Evolutionary conservation across 37 sponge, comb jelly and placozoan genomes (phyloP).

Genomic region (Bolinopsis microptera): DNA sequence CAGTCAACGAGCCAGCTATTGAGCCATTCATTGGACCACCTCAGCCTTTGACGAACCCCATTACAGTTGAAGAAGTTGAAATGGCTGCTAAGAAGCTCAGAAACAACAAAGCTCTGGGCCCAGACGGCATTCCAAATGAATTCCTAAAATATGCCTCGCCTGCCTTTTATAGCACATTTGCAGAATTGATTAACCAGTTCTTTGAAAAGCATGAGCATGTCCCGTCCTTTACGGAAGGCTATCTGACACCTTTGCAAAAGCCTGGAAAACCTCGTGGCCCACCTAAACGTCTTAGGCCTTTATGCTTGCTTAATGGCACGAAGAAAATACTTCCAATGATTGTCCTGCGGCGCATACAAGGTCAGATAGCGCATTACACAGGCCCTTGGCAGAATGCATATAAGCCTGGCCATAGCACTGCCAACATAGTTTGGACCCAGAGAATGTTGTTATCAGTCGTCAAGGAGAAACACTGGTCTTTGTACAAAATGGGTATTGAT

Average conservation of each 20-base stretch:
- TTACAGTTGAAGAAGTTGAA: not conserved
- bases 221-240: not conserved
- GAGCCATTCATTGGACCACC: not conserved
- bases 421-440: conserved; percentile 62
- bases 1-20: not conserved
- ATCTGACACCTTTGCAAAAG: not conserved
- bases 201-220: not conserved
- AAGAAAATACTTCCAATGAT: conserved; percentile 62
- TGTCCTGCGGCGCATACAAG: conserved; percentile 45
- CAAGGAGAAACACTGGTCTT: conserved; percentile 33
- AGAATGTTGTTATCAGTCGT: conserved; percentile 53
- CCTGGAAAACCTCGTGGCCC: not conserved
- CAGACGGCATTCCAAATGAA: conserved; percentile 9
- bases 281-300: not conserved
- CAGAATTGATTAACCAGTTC: not conserved
- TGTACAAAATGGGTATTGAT: conserved; percentile 68
- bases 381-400: conserved; percentile 43
- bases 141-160: not conserved
- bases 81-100: not conserved
- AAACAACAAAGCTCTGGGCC: not conserved
- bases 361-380: not conserved
- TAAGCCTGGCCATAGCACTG: conserved; percentile 45
- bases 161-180: not conserved
- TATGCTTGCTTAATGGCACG: conserved; percentile 52
- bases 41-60: not conserved